Conservation (phyloP, 2,113 vertebrate genomes). For the Saccopteryx leptura region DNA sequence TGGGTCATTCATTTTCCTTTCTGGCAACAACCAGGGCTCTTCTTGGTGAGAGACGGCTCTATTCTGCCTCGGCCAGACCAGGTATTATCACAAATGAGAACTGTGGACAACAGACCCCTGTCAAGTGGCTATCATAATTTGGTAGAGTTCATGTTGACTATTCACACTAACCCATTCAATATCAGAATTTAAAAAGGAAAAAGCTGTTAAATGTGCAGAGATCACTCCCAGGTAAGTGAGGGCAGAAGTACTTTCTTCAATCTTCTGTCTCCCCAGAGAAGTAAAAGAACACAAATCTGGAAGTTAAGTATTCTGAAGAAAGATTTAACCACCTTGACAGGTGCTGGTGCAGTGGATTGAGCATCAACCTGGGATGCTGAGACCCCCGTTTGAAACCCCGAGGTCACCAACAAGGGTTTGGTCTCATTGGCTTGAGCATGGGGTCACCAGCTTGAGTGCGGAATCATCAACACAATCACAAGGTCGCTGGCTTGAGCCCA, state of each 20-base stretch:
- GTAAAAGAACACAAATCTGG: not conserved
- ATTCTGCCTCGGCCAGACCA: not conserved
- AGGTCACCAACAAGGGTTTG: too few relatives aligned
- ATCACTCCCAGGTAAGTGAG: not conserved
- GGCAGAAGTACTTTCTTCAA: slow-evolving; percentile 14
- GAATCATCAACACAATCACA: too few relatives aligned
- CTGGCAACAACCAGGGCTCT: not conserved
- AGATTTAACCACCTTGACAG: not conserved
- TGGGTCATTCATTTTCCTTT: not conserved
- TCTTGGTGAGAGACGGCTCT: not conserved
- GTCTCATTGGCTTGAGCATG: too few relatives aligned
- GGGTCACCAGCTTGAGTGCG: too few relatives aligned
- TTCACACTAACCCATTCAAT: not conserved
- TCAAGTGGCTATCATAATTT: not conserved
- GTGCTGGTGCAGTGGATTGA: too few relatives aligned
- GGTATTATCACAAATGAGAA: not conserved
- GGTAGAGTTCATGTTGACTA: not conserved
- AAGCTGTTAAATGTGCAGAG: not conserved
- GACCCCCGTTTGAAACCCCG: too few relatives aligned
- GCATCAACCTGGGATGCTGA: too few relatives aligned
- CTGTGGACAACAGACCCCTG: not conserved
- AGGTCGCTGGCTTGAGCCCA: too few relatives aligned
- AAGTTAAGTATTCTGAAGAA: not conserved
- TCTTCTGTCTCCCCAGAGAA: not conserved
- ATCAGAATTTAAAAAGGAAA: slow-evolving; percentile 36